Evolutionary conservation across 2,888 invertebrate species (phyloP).

Genomic region (Acronicta psi): DNA sequence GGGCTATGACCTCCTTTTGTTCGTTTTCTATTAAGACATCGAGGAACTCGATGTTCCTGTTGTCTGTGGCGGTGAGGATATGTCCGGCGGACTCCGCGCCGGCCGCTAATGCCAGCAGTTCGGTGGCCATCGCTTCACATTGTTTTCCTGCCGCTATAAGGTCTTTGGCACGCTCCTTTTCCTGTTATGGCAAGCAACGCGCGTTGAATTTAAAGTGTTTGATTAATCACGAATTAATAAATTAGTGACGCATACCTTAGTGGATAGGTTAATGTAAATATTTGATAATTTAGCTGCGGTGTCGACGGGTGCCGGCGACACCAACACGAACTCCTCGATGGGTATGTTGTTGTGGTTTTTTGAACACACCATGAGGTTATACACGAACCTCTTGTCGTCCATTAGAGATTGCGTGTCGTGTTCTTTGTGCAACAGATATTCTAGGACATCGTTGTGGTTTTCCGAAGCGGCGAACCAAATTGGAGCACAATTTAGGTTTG

Average conservation of each 20-base stretch:
- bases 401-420: slow-evolving; percentile 99
- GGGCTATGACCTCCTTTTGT: slow-evolving; percentile 99
- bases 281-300: slow-evolving; percentile 99
- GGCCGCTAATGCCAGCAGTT: slow-evolving; percentile 97
- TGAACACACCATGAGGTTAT: slow-evolving; percentile 99
- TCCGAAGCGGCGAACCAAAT: slow-evolving; percentile 99
- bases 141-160: slow-evolving; percentile 98
- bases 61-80: slow-evolving; percentile 98
- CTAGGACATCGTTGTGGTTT: slow-evolving; percentile 98
- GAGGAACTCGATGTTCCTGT: slow-evolving; percentile 97
- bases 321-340: slow-evolving; percentile 98
- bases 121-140: slow-evolving; percentile 99
- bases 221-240: slow-evolving; percentile 31
- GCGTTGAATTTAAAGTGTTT: slow-evolving; percentile 57
- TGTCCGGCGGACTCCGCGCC: slow-evolving; percentile 98
- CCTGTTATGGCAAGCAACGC: slow-evolving; percentile 83
- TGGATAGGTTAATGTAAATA: slow-evolving; percentile 95
- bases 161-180: slow-evolving; percentile 99
- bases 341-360: slow-evolving; percentile 98
- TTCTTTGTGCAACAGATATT: slow-evolving; percentile 98
- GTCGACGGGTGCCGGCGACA: slow-evolving; percentile 99
- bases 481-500: slow-evolving; percentile 98
- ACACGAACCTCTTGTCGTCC: slow-evolving; percentile 99
- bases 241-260: slow-evolving; percentile 89
- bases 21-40: slow-evolving; percentile 99